Base-by-base conservation (phyloP, 1,140 invertebrate genomes). In the Teleopsis dalmanni region DNA sequence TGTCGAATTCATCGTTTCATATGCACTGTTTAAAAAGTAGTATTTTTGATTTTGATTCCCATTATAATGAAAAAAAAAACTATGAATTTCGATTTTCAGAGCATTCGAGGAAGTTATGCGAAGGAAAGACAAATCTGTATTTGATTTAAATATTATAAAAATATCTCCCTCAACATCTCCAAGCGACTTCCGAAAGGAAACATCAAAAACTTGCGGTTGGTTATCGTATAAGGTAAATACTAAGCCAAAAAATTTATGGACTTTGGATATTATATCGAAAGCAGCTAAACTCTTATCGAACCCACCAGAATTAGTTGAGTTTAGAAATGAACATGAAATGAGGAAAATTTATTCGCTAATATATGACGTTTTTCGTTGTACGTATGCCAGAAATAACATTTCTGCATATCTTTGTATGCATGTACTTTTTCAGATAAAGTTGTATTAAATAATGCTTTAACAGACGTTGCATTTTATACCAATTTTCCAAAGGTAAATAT, bases 281-380 rank as follows among this genome's bases (percentile, higher is more conserved):
- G 81, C 81, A 3, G 80, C 75, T 3, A 71, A 77, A 38, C 61
- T 83, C 3, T 64, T 83, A 1, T 63, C 61, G 42, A 75, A 75
- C 5, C 79, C 78, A 4, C 75, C 79, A 0, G 42, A 75, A 42
- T 23, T 57, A 0, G 76, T 78, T 0, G 36, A 61, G 9, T 83
- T 82, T 52, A 62, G 71, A 1, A 81, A 88, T 57, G 83, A 87
- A 57, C 82, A 85, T 34, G 83, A 87, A 58, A 87, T 87, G 84
- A 71, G 84, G 50, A 72, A 81, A 52, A 84, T 87, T 2, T 85
- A 84, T 50, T 81, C 83, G 0, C 68, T 88, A 9, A 82, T 87
- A 57, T 88, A 87, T 60, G 85, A 88, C 58, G 84, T 87, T 3
- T 81, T 87, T 47, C 69, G 86, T 62, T 87, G 86, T 88, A 73